Base-by-base conservation (phyloP, 1,140 invertebrate species). In the Temnothorax curvispinosus region DNA sequence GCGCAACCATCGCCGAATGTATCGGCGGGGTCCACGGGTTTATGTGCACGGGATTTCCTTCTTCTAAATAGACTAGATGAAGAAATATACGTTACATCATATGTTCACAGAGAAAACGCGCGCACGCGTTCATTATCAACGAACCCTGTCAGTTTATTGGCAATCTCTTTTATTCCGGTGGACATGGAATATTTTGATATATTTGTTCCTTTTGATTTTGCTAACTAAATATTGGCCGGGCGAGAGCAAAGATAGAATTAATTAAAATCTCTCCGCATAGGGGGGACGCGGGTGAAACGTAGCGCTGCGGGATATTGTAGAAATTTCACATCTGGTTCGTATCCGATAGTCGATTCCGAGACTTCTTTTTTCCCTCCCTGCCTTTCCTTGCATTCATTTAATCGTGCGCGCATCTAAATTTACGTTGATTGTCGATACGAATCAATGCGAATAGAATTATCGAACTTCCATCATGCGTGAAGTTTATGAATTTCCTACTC, bases 371-470 rank as follows among this genome's bases (percentile, higher is more conserved):
- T 18, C 11, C 8, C 64, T 41, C 52, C 47, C 64, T 81, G 13
- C 47, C 21, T 71, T 27, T 54, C 38, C 64, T 71, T 71, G 77
- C 64, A 71, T 81, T 81, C 47, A 71, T 81, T 81, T 81, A 81
- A 81, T 71, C 64, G 21, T 15, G 32, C 64, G 64, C 77, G 64
- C 32, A 54, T 81, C 64, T 38, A 71, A 81, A 81, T 81, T 81
- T 81, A 56, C 77, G 52, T 71, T 69, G 77, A 71, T 81, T 81
- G 47, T 71, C 56, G n/a, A 67, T 67, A 67, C 38, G 56, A 77
- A 77, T 77, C 64, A 71, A 71, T 47, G 64, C 64, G 64, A 71
- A 81, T 81, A 64, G 47, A 81, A 81, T 81, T 81, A 81, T 81
- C 35, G 77, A 47, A 41, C 64, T 81, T 54, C 64, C 77, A 54